Percentiles rank a stretch among this genome's conserved stretches.
These are phyloP conservation scores for Paramacrobiotus metropolitanus DNA, from an alignment of 1,140 invertebrate species.

Conservation along the genomic window DNA sequence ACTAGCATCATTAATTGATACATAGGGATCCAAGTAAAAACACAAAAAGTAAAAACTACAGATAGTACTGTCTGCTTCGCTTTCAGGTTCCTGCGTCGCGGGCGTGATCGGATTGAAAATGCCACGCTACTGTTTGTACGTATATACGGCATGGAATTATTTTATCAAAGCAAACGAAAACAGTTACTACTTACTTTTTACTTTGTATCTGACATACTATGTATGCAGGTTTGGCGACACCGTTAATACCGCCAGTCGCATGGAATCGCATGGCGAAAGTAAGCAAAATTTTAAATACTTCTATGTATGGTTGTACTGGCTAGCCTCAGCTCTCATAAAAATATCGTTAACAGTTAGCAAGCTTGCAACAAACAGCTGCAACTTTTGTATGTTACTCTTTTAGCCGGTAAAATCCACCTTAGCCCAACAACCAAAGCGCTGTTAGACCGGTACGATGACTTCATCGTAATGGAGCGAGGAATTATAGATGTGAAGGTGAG, in stretches of 20 bases:
- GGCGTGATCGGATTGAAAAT: conserved; percentile 78
- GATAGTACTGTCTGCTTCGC: neutral
- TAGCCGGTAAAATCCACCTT: neutral
- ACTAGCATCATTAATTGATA: conserved; percentile 6
- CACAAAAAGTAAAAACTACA: too few species aligned
- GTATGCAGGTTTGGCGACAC: conserved; percentile 18
- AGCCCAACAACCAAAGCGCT: neutral
- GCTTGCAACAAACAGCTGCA: neutral
- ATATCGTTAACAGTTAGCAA: too few species aligned
- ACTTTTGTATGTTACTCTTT: neutral
- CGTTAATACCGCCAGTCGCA: conserved; percentile 40
- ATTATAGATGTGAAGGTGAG: neutral
- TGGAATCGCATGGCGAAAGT: conserved; percentile 60
- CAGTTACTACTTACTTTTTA: too few species aligned
- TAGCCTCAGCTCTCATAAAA: too few species aligned
- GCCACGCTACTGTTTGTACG: conserved; percentile 34
- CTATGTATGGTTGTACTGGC: too few species aligned
- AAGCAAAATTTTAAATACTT: conserved; percentile 9
- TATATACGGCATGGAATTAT: too few species aligned
- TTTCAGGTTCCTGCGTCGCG: conserved; percentile 44
- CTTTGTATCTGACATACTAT: too few species aligned
- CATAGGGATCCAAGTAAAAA: neutral
- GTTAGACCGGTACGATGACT: neutral
- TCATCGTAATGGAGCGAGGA: neutral
- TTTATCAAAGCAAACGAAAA: too few species aligned